Conservation (phyloP, 2,797 vertebrate genomes). For the Lepus oiostolus region DNA sequence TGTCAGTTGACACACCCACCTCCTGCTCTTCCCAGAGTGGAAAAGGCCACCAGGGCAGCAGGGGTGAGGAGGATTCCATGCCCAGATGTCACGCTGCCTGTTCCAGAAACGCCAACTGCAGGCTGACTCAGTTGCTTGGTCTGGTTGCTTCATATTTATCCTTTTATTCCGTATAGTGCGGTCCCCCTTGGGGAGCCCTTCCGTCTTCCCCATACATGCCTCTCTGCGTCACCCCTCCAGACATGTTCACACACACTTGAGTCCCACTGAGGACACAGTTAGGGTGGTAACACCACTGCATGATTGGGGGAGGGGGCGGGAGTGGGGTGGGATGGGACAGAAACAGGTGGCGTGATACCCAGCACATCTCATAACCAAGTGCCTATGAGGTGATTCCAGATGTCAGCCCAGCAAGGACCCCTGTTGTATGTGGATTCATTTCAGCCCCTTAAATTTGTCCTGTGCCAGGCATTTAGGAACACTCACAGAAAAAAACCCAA, state of each 20-base stretch:
- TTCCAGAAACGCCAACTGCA: background rate
- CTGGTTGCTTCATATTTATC: background rate
- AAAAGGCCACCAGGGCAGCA: background rate
- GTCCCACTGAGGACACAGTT: background rate
- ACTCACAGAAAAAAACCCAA: background rate
- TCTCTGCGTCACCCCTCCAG: background rate
- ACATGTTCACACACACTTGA: background rate
- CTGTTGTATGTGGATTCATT: background rate
- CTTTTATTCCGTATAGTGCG: background rate
- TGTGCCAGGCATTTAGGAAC: background rate
- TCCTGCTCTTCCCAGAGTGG: background rate
- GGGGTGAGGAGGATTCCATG: background rate
- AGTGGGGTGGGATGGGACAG: too few relatives aligned
- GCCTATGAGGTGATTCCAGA: background rate
- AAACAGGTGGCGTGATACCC: background rate
- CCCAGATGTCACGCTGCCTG: background rate
- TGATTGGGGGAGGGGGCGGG: too few relatives aligned
- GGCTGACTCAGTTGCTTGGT: background rate
- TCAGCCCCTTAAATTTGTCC: background rate
- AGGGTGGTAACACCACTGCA: background rate
- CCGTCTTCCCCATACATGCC: background rate
- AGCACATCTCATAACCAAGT: background rate
- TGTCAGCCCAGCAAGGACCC: background rate
- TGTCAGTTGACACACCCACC: constrained; percentile 26
- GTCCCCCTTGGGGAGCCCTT: background rate